Evolutionary conservation across 2,888 invertebrate genomes (phyloP), one percentile per base, ranked within the genome.

Genomic region (Cartodere bifasciata): DNA sequence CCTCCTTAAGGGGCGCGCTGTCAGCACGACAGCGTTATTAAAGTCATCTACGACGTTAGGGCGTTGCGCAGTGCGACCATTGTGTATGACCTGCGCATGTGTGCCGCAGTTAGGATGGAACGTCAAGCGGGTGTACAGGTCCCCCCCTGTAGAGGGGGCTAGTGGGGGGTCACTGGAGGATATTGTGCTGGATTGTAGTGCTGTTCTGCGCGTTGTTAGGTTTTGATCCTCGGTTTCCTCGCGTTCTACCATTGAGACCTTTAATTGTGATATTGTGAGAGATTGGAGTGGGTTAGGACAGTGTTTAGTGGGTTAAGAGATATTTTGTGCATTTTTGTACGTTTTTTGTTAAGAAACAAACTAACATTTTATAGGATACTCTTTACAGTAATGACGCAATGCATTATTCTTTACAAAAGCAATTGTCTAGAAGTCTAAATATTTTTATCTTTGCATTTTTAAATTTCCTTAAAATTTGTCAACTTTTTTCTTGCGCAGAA

Each of bases 11-110:
- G 85, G 82, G 25, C 94, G 70, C 41, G 80, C 77, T 2, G 91
- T 91, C 49, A 92, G 69, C 29, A 92, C 88, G 15, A 92, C 86
- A 13, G 90, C 92, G 57, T 92, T 90, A 59, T 91, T 90, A 60
- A 91, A 92, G 65, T 86, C 86, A 59, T 88, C 87, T 41, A 82
- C 76, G 44, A 91, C 88, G 58, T 91, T 90, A 50, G 92, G 91
- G 56, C 92, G 69, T 59, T 88, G 79, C 40, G 91, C 91, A 43
- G 91, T 90, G 52, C 84, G 72, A 47, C 86, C 86, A 59, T 83
- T 81, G 53, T 86, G 86, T 46, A 88, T 84, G 42, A 92, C 87
- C 53, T 86, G 82, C 44, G 88, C 90, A 65, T 91, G 87, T 42
- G 85, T 81, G 43, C 92, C 92, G 64, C 92, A 92, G 53, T 81